Percentiles rank a stretch among this genome's conserved stretches.
Conservation (phyloP, 2,888 invertebrate genomes). For the Cheilosia variabilis region DNA sequence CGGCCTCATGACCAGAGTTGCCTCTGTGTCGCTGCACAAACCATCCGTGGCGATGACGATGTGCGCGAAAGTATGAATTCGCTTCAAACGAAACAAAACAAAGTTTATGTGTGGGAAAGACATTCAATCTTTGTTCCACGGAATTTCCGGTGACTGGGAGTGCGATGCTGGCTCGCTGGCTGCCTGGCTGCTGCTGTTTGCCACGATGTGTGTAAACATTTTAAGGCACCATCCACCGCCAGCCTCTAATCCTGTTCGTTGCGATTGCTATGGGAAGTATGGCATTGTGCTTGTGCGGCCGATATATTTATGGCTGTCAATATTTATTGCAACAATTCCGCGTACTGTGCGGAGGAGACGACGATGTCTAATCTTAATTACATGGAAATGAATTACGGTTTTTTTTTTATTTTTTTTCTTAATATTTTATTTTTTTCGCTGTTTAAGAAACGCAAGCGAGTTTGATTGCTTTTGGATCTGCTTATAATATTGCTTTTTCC, state of each 20-base stretch:
- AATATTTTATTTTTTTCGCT: background rate
- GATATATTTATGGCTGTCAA: constrained; percentile 70
- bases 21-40: constrained; percentile 14
- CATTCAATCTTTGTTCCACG: constrained; percentile 70
- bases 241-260: constrained; percentile 58
- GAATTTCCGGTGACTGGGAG: constrained; percentile 73
- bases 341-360: constrained; percentile 63
- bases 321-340: constrained; percentile 74
- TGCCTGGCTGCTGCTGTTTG: constrained; percentile 36
- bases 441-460: constrained; percentile 35
- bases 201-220: constrained; percentile 66
- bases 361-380: constrained; percentile 74
- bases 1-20: constrained; percentile 29
- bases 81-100: constrained; percentile 57
- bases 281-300: constrained; percentile 16
- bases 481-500: background rate
- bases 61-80: constrained; percentile 61
- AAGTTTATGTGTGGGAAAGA: constrained; percentile 74
- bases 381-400: constrained; percentile 68
- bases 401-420: background rate
- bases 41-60: constrained; percentile 38
- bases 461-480: constrained; percentile 28
- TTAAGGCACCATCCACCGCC: constrained; percentile 31
- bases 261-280: constrained; percentile 6
- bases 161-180: constrained; percentile 3